Percentiles rank a stretch among this genome's conserved stretches.
phyloP scores from a whole-genome alignment of 2,888 invertebrate species.

The Drosophila testacea region DNA sequence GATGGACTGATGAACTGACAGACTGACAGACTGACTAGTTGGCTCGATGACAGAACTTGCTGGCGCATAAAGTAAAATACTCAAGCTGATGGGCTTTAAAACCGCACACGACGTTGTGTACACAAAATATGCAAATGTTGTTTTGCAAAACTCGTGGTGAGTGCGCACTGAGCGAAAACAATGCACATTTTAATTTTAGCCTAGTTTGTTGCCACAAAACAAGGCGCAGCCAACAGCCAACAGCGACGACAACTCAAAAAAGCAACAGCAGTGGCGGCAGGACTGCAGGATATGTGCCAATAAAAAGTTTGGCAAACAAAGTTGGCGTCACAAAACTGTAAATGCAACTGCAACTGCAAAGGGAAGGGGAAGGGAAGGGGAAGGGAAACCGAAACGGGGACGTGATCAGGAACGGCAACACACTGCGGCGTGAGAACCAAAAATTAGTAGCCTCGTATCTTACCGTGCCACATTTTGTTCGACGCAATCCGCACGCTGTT shows the following conservation, averaged over 20 bases:
- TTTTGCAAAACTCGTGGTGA: slow-evolving; percentile 52
- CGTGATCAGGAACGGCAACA: slow-evolving; percentile 16
- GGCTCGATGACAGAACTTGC: slow-evolving; percentile 49
- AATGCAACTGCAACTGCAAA: slow-evolving; percentile 51
- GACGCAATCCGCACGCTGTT: slow-evolving; percentile 27
- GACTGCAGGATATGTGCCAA: slow-evolving; percentile 77
- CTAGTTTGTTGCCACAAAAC: slow-evolving; percentile 70
- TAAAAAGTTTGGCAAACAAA: slow-evolving; percentile 81
- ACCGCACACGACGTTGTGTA: slow-evolving; percentile 31
- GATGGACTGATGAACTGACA: slow-evolving; percentile 11
- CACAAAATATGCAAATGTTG: slow-evolving; percentile 66
- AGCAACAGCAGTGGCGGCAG: slow-evolving; percentile 27
- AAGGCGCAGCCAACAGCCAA: slow-evolving; percentile 40
- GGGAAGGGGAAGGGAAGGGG: slow-evolving; percentile 31
- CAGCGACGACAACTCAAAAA: slow-evolving; percentile 16
- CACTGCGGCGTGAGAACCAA: slow-evolving; percentile 48
- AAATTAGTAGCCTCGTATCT: slow-evolving; percentile 58
- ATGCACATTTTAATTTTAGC: slow-evolving; percentile 79
- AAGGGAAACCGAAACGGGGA: slow-evolving; percentile 44
- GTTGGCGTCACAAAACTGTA: slow-evolving; percentile 78
- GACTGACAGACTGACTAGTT: slow-evolving; percentile 4
- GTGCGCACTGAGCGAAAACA: slow-evolving; percentile 60
- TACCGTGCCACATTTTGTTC: slow-evolving; percentile 28
- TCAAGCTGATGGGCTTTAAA: slow-evolving; percentile 59
- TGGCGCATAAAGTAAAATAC: slow-evolving; percentile 44